Base-by-base conservation (phyloP, 2,888 invertebrate genomes). In the Acanthosepion lycidas region DNA sequence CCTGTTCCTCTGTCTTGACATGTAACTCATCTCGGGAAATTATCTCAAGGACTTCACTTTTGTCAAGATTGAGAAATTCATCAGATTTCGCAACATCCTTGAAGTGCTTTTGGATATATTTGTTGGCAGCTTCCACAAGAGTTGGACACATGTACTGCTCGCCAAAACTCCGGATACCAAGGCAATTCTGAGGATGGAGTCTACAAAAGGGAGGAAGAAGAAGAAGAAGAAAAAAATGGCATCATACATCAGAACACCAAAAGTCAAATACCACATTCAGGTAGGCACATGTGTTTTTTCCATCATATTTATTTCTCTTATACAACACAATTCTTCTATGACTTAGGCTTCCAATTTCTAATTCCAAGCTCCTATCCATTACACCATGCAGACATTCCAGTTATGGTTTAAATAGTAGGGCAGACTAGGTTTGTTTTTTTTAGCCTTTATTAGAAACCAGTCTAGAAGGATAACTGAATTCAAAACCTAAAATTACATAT, bases 31-130 rank as follows among this genome's bases (percentile, higher is more conserved):
- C 99, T 95, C 98, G 98, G 49, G 98, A 98, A 94, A 99, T 98
- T 94, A 99, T 98, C 94, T 98, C 98, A 95, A 98, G 97, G 6
- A 99, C 97, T 95, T 98, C 98, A 5, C 97, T 97, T 53, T 98
- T 97, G 55, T 98, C 97, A 93, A 98, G 97, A 95, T 98, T 98
- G 48, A 98, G 97, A 97, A 98, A 99, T 97, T 99, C 99, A 53
- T 98, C 98, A 0, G 98, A 98, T 95, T 98, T 98, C 0, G 98
- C 98, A 1, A 99, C 98, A 96, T 98, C 98, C 95, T 98, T 98
- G 97, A 99, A 99, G 97, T 98, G 98, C 96, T 98, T 98, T 96
- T 98, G 98, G 94, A 99, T 98, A 97, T 98, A 99, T 97, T 98
- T 98, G 96, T 98, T 98, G 18, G 98, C 98, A 18, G 98, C 98